Conservation (phyloP, 2,797 vertebrate species). For the Pseudomugil tenellus region DNA sequence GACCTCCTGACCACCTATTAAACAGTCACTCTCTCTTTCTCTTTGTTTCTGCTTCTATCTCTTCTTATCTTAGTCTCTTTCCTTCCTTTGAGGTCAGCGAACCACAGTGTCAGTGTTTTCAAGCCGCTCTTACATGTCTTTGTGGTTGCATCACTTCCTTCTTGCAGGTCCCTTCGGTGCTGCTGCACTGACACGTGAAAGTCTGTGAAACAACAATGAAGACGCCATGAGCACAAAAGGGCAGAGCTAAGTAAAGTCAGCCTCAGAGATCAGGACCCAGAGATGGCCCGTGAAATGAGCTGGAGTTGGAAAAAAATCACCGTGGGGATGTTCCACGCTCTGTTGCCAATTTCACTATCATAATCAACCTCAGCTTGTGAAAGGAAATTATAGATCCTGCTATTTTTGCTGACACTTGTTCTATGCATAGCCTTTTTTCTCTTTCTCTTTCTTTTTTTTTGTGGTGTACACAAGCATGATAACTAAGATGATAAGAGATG, state of each 20-base stretch:
- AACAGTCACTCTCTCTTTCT: slow-evolving; percentile 42
- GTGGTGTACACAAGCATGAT: slow-evolving; percentile 34
- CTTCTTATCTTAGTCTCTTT: slow-evolving; percentile 47
- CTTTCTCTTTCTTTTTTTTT: slow-evolving; percentile 15
- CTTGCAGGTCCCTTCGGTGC: slow-evolving; percentile 38
- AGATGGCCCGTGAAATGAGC: slow-evolving; percentile 65
- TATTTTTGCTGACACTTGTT: slow-evolving; percentile 62
- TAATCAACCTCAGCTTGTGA: slow-evolving; percentile 64
- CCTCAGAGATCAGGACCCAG: slow-evolving; percentile 52
- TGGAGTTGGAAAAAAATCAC: slow-evolving; percentile 54
- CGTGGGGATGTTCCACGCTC: slow-evolving; percentile 53
- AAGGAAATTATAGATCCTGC: slow-evolving; percentile 52
- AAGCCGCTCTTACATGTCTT: slow-evolving; percentile 57
- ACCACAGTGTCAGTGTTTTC: slow-evolving; percentile 64
- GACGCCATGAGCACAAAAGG: slow-evolving; percentile 45
- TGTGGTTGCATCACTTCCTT: slow-evolving; percentile 78
- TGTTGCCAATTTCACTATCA: slow-evolving; percentile 62
- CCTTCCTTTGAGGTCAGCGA: slow-evolving; percentile 71
- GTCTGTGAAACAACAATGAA: slow-evolving; percentile 65
- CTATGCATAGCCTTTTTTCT: slow-evolving; percentile 27
- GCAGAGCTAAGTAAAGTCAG: slow-evolving; percentile 41
- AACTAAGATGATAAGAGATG: slow-evolving; percentile 50
- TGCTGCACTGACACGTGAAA: slow-evolving; percentile 56
- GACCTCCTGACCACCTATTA: slow-evolving; percentile 62
- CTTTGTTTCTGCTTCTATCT: slow-evolving; percentile 23